Evolutionary conservation across 2,888 invertebrate genomes (phyloP).

Genomic region (Ischnus inquisitorius): DNA sequence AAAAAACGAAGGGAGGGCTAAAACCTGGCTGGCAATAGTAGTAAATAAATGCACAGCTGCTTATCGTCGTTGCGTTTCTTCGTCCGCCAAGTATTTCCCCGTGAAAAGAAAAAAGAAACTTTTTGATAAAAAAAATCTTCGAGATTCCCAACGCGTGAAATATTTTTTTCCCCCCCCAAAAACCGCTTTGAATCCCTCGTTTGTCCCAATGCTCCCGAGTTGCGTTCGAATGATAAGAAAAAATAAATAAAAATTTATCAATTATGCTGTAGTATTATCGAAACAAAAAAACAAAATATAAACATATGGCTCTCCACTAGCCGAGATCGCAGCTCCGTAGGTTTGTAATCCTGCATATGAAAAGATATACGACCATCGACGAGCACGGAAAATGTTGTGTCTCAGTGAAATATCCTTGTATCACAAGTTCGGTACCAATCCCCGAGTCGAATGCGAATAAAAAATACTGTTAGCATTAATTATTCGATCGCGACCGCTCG

Average conservation of each 20-base stretch:
- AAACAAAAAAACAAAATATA: neutral
- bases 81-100: slow-evolving; percentile 34
- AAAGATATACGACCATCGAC: neutral
- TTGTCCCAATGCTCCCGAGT: slow-evolving; percentile 22
- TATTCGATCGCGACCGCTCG: neutral
- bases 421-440: neutral
- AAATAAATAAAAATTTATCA: slow-evolving; percentile 21
- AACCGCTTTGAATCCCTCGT: slow-evolving; percentile 15
- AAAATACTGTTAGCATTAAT: neutral
- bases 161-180: neutral
- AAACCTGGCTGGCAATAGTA: slow-evolving; percentile 58
- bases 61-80: slow-evolving; percentile 52
- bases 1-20: slow-evolving; percentile 58
- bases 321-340: neutral
- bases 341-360: neutral
- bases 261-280: slow-evolving; percentile 17
- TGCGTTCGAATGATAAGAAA: neutral
- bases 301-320: neutral
- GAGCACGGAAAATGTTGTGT: neutral
- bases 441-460: neutral
- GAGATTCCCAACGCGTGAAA: neutral
- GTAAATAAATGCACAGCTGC: slow-evolving; percentile 49
- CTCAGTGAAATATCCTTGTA: neutral
- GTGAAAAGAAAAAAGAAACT: neutral
- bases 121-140: slow-evolving; percentile 14